Evolutionary conservation across 2,888 invertebrate genomes (phyloP).

Genomic region (Cataglyphis livida): DNA sequence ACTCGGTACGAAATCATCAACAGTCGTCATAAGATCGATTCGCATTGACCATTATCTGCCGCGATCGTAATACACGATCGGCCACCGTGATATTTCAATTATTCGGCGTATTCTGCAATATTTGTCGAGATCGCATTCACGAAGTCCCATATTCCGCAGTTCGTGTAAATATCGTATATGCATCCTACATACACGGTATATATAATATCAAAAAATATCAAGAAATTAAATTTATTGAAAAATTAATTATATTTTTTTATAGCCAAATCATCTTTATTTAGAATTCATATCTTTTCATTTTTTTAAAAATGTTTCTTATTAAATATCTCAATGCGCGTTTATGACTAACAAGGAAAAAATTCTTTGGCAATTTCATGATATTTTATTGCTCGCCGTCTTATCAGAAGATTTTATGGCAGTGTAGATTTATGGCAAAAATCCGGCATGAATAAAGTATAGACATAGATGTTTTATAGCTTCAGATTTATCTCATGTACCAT

Average conservation of each 20-base stretch:
- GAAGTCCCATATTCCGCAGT: constrained; percentile 22
- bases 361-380: constrained; percentile 29
- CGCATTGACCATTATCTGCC: constrained; percentile 39
- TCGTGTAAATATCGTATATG: constrained; percentile 25
- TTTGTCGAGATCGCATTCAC: constrained; percentile 20
- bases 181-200: neutral
- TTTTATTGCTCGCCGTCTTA: constrained; percentile 37
- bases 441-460: constrained; percentile 42
- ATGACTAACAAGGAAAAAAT: constrained; percentile 30
- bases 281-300: constrained; percentile 1
- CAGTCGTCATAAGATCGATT: constrained; percentile 43
- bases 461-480: constrained; percentile 26
- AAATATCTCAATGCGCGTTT: neutral
- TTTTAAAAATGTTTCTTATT: neutral
- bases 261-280: constrained; percentile 3
- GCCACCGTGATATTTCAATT: constrained; percentile 50
- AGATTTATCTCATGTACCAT: constrained; percentile 29
- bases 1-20: constrained; percentile 30
- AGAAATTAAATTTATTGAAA: neutral
- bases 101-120: constrained; percentile 22
- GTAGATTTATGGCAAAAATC: constrained; percentile 45
- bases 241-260: constrained; percentile 4
- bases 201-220: too few relatives aligned
- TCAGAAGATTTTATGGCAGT: constrained; percentile 31
- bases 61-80: constrained; percentile 27